phyloP scores from a whole-genome alignment of 2,113 vertebrate species.

The Hemicordylus capensis region DNA sequence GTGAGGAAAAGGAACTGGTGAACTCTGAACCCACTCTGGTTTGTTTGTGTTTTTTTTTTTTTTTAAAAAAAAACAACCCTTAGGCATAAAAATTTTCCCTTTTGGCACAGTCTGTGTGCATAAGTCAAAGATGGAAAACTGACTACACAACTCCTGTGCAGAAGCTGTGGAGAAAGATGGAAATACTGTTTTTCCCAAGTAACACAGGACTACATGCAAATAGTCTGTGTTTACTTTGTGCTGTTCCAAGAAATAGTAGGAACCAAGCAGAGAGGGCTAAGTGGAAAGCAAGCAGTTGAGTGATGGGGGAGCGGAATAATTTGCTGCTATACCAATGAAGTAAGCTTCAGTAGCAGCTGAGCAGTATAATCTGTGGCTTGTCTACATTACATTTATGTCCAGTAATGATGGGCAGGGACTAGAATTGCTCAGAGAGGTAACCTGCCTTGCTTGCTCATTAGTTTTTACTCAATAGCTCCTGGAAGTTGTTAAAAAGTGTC shows the following conservation, averaged over 20 bases:
- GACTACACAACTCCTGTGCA: not conserved
- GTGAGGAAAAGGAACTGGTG: not conserved
- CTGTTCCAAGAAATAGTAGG: not conserved
- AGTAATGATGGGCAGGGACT: not conserved
- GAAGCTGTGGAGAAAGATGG: not conserved
- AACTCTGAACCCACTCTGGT: not conserved
- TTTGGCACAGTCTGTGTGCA: not conserved
- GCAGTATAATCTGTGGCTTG: not conserved
- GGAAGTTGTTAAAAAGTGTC: not conserved
- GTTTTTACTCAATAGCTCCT: conserved; percentile 8
- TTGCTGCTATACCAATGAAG: not conserved
- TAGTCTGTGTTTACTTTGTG: not conserved
- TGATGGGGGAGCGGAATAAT: not conserved
- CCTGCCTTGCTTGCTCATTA: not conserved
- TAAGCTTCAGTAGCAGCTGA: not conserved
- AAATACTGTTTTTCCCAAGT: not conserved
- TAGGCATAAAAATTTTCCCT: not conserved
- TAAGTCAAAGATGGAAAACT: not conserved
- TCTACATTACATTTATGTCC: not conserved
- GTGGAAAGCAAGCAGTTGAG: not conserved
- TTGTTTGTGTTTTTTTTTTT: no score
- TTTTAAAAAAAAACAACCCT: no score
- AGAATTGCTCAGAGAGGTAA: not conserved
- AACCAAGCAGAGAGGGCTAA: not conserved
- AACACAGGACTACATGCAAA: not conserved